Evolutionary conservation across 2,888 invertebrate genomes (phyloP).

Genomic region (Eurytoma adleriae): DNA sequence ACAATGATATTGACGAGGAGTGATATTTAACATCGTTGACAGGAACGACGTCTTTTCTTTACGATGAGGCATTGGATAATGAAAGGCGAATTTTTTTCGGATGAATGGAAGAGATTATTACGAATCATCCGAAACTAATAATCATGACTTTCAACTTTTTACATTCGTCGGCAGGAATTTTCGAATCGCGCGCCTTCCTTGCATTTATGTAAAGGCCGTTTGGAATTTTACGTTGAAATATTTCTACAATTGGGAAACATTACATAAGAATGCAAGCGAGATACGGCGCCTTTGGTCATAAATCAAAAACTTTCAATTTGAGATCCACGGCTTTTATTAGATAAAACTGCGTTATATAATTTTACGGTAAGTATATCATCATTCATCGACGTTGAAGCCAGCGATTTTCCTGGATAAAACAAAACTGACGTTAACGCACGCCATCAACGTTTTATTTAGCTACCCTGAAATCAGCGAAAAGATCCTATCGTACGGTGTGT

Average conservation of each 20-base stretch:
- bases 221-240: neutral
- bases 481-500: too few relatives aligned
- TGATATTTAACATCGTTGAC: too few relatives aligned
- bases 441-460: slow-evolving; percentile 4
- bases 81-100: too few relatives aligned
- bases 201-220: too few relatives aligned
- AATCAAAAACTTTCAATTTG: slow-evolving; percentile 16
- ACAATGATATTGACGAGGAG: too few relatives aligned
- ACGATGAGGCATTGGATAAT: too few relatives aligned
- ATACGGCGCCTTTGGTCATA: neutral
- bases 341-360: slow-evolving; percentile 6
- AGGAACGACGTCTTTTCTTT: too few relatives aligned
- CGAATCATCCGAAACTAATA: too few relatives aligned
- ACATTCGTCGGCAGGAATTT: too few relatives aligned
- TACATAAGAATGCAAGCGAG: neutral
- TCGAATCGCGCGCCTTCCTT: too few relatives aligned
- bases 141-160: too few relatives aligned
- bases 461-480: neutral
- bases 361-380: neutral
- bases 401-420: slow-evolving; percentile 6
- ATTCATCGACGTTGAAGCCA: neutral
- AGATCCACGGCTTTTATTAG: neutral
- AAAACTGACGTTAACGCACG: slow-evolving; percentile 19
- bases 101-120: too few relatives aligned
- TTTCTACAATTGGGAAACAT: neutral